A percentile compares a stretch with the other conserved stretches of the same genome.
Evolutionary conservation across 2,797 vertebrate genomes (phyloP).

Genomic region (Coregonus suidteri): DNA sequence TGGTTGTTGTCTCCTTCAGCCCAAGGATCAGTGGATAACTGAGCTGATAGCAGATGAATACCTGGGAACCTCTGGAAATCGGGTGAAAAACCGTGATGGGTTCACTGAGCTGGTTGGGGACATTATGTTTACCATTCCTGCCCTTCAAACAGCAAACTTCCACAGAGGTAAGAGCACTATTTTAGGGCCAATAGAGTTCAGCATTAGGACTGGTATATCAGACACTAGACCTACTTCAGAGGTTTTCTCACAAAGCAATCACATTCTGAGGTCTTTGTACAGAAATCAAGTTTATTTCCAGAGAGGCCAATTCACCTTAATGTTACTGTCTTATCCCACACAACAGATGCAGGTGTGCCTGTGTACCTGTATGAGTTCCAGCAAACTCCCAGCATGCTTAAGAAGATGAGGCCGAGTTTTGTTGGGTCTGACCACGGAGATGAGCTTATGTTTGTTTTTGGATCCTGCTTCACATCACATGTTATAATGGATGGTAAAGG

Average conservation of each 20-base stretch:
- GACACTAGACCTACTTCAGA: no score
- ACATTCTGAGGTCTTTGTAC: background rate
- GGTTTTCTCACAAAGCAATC: no score
- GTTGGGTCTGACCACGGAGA: conserved; percentile 74
- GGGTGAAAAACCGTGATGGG: conserved; percentile 58
- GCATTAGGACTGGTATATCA: background rate
- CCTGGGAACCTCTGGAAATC: conserved; percentile 51
- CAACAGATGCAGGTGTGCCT: conserved; percentile 67
- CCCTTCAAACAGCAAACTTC: conserved; percentile 56
- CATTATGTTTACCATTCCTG: conserved; percentile 59
- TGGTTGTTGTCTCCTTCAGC: conserved; percentile 26
- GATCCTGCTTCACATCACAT: conserved; percentile 53
- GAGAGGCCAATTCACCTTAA: background rate
- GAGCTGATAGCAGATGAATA: conserved; percentile 63
- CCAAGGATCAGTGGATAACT: conserved; percentile 29
- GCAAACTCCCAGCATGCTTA: conserved; percentile 50
- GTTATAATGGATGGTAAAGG: conserved; percentile 27
- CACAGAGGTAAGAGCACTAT: conserved; percentile 71
- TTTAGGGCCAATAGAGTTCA: background rate
- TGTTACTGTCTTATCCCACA: background rate
- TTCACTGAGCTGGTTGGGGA: conserved; percentile 70
- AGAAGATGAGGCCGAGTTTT: conserved; percentile 58
- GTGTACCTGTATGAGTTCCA: conserved; percentile 80
- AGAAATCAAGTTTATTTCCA: background rate
- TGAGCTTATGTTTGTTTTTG: conserved; percentile 74